Conservation (phyloP, 2,888 invertebrate genomes). For the Mesorhabditis spiculigera region DNA sequence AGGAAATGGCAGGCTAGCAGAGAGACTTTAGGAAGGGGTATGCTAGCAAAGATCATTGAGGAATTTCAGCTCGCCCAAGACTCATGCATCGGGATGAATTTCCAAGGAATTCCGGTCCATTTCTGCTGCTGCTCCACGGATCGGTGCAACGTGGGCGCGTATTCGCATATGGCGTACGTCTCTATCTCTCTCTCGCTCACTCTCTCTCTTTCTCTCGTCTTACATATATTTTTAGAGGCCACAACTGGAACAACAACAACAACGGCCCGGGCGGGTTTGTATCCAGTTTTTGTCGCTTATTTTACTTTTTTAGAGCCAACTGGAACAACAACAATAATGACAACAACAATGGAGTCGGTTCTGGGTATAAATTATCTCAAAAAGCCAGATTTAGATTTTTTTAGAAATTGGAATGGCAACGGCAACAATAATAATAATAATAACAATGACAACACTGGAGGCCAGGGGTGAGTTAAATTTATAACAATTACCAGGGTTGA, state of each 20-base stretch:
- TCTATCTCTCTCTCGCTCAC: too few species aligned
- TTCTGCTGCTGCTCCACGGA: constrained; percentile 49
- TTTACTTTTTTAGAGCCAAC: too few species aligned
- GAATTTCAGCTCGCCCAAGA: constrained; percentile 41
- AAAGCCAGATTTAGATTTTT: too few species aligned
- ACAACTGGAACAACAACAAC: constrained; percentile 1
- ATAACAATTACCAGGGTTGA: too few species aligned
- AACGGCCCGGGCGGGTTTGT: neutral
- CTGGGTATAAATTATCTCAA: too few species aligned
- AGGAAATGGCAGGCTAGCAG: too few species aligned
- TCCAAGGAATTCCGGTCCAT: constrained; percentile 46
- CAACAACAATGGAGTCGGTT: too few species aligned
- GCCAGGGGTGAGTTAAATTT: neutral
- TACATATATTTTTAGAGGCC: neutral
- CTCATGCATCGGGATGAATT: constrained; percentile 28
- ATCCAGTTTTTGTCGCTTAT: too few species aligned
- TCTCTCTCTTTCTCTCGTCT: too few species aligned
- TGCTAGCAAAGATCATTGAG: too few species aligned
- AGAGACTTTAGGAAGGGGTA: too few species aligned
- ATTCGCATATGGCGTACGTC: neutral
- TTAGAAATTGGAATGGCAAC: neutral
- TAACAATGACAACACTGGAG: neutral
- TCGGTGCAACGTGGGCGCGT: constrained; percentile 42
- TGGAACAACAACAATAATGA: too few species aligned
- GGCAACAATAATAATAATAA: neutral